Evolutionary conservation across 2,888 invertebrate genomes (phyloP).

Genomic region (Allygus modestus): DNA sequence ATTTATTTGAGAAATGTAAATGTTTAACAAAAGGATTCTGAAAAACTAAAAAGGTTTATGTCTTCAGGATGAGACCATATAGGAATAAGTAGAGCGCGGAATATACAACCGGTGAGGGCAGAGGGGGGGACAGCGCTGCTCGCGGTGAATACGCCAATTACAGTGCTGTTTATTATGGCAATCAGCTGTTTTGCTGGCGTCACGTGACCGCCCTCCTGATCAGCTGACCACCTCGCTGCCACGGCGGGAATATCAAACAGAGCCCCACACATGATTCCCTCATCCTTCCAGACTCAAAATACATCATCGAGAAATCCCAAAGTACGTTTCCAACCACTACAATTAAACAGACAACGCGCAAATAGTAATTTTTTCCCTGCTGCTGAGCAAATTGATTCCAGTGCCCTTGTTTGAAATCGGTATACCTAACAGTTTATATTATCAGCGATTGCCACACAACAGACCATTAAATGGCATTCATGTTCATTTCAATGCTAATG

Average conservation of each 20-base stretch:
- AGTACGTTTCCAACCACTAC: too few species aligned
- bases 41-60: too few species aligned
- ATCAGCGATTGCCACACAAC: too few species aligned
- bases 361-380: too few species aligned
- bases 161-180: constrained; percentile 54
- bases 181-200: constrained; percentile 46
- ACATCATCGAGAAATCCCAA: neutral
- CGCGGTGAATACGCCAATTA: constrained; percentile 45
- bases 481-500: too few species aligned
- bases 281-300: neutral
- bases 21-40: too few species aligned
- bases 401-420: too few species aligned
- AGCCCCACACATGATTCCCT: neutral
- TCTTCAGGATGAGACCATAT: neutral
- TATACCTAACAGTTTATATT: too few species aligned
- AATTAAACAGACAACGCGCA: too few species aligned
- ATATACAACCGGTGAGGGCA: neutral
- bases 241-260: constrained; percentile 49
- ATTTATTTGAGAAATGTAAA: too few species aligned
- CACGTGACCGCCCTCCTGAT: constrained; percentile 42
- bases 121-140: constrained; percentile 14
- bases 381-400: too few species aligned
- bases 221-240: constrained; percentile 9
- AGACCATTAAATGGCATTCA: too few species aligned
- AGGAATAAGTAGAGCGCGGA: constrained; percentile 11